These are phyloP conservation scores for Pangasius sanitwongsei DNA, from an alignment of 2,797 vertebrate species.

Conservation along the genomic window DNA sequence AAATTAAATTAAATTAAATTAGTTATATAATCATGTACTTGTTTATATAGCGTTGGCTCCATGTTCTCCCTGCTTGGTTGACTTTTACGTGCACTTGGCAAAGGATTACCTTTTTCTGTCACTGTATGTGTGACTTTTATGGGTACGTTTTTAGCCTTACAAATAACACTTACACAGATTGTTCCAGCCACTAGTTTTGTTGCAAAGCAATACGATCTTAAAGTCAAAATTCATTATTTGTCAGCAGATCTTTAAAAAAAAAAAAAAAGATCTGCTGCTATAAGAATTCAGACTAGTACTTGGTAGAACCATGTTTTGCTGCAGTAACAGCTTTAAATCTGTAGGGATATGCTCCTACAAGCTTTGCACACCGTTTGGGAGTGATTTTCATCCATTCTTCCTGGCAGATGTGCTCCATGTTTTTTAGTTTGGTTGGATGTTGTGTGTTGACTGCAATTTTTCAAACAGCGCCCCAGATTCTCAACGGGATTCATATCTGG, in stretches of 20 bases:
- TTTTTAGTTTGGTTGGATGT: not conserved
- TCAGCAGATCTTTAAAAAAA: not conserved
- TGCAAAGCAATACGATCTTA: no score
- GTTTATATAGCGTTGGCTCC: not conserved
- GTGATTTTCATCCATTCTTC: not conserved
- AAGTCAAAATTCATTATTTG: not conserved
- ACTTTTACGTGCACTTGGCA: not conserved
- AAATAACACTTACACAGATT: not conserved
- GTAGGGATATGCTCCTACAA: no score
- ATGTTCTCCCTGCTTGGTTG: not conserved
- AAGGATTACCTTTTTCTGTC: not conserved
- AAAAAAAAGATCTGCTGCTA: not conserved
- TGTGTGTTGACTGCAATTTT: not conserved
- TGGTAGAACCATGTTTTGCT: not conserved
- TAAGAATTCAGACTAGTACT: not conserved
- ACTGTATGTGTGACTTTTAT: not conserved
- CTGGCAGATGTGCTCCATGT: not conserved
- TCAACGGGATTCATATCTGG: not conserved
- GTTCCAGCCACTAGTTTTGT: no score
- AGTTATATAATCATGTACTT: not conserved
- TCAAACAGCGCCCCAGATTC: not conserved
- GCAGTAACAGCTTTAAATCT: not conserved
- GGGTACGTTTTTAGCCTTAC: not conserved
- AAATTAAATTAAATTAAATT: no score
- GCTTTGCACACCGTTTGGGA: not conserved